Conservation (phyloP, 1,140 invertebrate genomes). For the Pogonomyrmex barbatus region DNA sequence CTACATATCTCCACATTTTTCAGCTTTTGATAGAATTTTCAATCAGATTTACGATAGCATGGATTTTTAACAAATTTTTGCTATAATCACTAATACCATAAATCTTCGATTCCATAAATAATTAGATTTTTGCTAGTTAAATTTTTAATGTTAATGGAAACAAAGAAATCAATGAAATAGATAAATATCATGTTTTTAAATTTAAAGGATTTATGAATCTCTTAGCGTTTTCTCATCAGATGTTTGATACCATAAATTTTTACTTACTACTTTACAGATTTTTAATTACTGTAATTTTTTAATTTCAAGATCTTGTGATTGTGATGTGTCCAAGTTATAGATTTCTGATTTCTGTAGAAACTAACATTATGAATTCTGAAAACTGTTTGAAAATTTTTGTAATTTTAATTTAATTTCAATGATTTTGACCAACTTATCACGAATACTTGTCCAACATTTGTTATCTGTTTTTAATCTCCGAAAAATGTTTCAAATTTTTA, state of each 20-base stretch:
- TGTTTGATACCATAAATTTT: background rate
- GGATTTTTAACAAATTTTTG: background rate
- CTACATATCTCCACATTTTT: background rate
- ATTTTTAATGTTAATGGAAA: background rate
- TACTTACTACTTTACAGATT: background rate
- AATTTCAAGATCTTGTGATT: background rate
- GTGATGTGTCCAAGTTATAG: background rate
- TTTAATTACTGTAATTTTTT: background rate
- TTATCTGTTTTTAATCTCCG: background rate
- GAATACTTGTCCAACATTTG: background rate
- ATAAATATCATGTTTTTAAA: background rate
- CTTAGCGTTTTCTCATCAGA: background rate
- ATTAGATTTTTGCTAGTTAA: background rate
- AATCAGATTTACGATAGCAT: background rate
- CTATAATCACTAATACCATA: too few relatives aligned
- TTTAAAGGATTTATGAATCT: background rate
- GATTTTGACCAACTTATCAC: background rate
- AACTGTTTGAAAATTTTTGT: background rate
- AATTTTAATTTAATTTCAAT: background rate
- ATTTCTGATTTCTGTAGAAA: background rate
- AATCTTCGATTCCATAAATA: background rate
- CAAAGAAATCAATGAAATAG: background rate
- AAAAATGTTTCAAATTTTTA: background rate
- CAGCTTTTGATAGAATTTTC: background rate
- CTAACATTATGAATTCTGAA: background rate